Conservation (phyloP, 2,113 vertebrate genomes). For the Marmota flaviventris region DNA sequence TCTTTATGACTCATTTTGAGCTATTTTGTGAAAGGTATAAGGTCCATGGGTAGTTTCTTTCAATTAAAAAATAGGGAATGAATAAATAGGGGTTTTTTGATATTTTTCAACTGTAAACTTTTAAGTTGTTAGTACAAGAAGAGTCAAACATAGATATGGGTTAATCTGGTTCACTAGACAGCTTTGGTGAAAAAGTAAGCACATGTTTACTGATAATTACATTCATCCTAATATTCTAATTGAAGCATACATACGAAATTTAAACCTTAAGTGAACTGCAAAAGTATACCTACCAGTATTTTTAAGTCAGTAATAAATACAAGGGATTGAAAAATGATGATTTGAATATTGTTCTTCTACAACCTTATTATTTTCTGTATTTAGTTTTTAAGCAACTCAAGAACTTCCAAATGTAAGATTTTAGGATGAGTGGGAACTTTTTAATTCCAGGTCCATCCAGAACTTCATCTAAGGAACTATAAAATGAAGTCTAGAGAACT, state of each 20-base stretch:
- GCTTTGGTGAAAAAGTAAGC: constrained; percentile 24
- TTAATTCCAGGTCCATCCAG: not conserved
- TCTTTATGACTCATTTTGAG: not conserved
- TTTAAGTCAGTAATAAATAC: not conserved
- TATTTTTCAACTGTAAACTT: constrained; percentile 32
- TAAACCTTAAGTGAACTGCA: not conserved
- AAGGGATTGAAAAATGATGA: not conserved
- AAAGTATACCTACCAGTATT: not conserved
- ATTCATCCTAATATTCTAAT: not conserved
- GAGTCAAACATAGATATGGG: not conserved
- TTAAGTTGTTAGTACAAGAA: not conserved
- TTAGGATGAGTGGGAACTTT: not conserved
- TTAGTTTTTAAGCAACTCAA: constrained; percentile 29
- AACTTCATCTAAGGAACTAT: not conserved
- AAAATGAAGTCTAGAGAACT: not conserved
- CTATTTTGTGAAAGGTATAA: not conserved
- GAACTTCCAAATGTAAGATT: not conserved
- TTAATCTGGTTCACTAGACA: not conserved
- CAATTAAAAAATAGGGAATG: not conserved
- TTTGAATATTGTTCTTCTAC: not conserved
- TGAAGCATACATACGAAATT: not conserved
- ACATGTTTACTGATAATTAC: not conserved
- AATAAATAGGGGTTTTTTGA: not conserved
- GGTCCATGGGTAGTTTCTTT: not conserved
- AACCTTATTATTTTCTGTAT: not conserved